Evolutionary conservation across 2,888 invertebrate species (phyloP).

Genomic region (Glaucopsyche alexis): DNA sequence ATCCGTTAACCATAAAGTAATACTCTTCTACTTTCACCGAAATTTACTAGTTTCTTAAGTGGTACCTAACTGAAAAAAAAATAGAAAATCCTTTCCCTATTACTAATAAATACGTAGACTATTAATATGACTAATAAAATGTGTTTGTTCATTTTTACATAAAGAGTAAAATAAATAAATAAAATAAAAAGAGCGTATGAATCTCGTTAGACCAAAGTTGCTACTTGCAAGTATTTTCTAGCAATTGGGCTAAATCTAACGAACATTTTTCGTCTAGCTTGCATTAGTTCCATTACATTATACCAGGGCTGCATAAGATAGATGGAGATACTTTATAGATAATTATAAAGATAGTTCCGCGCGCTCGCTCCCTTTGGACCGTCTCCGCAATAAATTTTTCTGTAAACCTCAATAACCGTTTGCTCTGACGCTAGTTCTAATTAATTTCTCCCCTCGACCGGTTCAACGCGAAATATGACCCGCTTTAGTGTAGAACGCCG

Average conservation of each 20-base stretch:
- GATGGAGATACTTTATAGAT: constrained; percentile 14
- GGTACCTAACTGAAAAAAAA: no score
- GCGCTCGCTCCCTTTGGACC: constrained; percentile 27
- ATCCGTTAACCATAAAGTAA: no score
- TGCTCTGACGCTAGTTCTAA: constrained; percentile 53
- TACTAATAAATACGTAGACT: no score
- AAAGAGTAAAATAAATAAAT: no score
- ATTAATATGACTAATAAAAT: no score
- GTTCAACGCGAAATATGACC: constrained; percentile 36
- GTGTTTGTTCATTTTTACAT: no score
- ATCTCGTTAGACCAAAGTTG: no score
- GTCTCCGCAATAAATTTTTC: constrained; percentile 57
- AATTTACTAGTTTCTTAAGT: no score
- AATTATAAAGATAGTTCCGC: constrained; percentile 17
- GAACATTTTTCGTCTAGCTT: neutral
- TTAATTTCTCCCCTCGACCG: constrained; percentile 51
- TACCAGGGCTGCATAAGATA: constrained; percentile 11
- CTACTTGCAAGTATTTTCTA: no score
- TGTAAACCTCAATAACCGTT: constrained; percentile 58
- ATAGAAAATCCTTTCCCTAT: no score
- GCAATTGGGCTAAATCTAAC: neutral
- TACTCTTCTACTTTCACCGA: no score
- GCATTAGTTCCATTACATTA: constrained; percentile 13
- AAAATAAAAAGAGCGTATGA: no score
- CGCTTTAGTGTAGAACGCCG: constrained; percentile 26